These are phyloP conservation scores for Martes martes DNA, from an alignment of 2,113 vertebrate genomes.

Conservation along the genomic window DNA sequence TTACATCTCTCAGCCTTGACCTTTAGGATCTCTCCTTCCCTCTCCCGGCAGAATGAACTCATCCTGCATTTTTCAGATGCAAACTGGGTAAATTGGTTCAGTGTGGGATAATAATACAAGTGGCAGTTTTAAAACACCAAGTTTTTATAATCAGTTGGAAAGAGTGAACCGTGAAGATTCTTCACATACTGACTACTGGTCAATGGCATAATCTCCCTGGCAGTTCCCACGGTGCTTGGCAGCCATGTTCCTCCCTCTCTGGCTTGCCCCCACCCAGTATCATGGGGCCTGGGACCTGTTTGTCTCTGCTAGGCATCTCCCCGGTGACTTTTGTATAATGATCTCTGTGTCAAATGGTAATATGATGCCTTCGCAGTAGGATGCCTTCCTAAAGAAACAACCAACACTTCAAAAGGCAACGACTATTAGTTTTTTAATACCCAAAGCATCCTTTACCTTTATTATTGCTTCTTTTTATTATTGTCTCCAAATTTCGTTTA, in stretches of 20 bases:
- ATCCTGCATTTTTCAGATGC: not conserved
- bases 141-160: not conserved
- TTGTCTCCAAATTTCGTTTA: slow-evolving; percentile 21
- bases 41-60: not conserved
- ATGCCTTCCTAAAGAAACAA: slow-evolving; percentile 37
- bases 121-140: not conserved
- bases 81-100: not conserved
- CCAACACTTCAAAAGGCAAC: not conserved
- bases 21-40: not conserved
- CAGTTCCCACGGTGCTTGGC: not conserved
- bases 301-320: not conserved
- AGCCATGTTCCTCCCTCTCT: not conserved
- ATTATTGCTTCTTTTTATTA: slow-evolving; percentile 21
- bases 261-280: not conserved
- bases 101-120: not conserved
- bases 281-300: not conserved
- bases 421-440: slow-evolving; percentile 11
- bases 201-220: not conserved
- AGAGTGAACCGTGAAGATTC: not conserved
- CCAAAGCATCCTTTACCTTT: slow-evolving; percentile 28
- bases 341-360: not conserved
- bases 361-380: slow-evolving; percentile 48
- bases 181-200: not conserved
- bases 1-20: not conserved
- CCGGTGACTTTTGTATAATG: not conserved